phyloP scores from a whole-genome alignment of 2,113 vertebrate species.

The Pungitius pungitius region DNA sequence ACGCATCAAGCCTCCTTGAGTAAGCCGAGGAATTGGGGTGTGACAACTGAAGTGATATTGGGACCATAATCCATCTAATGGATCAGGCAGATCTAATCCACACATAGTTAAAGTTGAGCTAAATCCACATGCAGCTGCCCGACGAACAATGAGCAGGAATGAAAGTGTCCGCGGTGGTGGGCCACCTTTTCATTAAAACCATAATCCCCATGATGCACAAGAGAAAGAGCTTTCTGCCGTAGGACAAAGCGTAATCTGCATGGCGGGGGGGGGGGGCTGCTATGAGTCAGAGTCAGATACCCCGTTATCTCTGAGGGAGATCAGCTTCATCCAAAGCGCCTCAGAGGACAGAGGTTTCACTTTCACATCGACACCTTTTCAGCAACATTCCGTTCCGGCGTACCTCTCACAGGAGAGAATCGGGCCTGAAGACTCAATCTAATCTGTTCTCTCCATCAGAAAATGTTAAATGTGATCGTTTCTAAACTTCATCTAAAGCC shows the following conservation, averaged over 20 bases:
- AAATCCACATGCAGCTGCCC: slow-evolving; percentile 56
- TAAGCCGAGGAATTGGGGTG: slow-evolving; percentile 39
- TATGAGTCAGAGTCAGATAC: neutral
- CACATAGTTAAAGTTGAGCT: slow-evolving; percentile 47
- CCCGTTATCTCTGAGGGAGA: slow-evolving; percentile 18
- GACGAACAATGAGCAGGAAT: slow-evolving; percentile 77
- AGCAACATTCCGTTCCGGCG: slow-evolving; percentile 7
- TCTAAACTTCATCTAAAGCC: neutral
- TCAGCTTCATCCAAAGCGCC: slow-evolving; percentile 35
- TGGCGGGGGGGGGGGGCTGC: slow-evolving; percentile 13
- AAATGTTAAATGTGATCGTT: neutral
- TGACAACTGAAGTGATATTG: slow-evolving; percentile 59
- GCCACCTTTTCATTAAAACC: slow-evolving; percentile 45
- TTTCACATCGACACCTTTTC: slow-evolving; percentile 18
- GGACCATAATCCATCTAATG: slow-evolving; percentile 74
- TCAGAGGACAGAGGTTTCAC: slow-evolving; percentile 10
- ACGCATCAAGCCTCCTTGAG: slow-evolving; percentile 27
- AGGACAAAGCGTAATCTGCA: slow-evolving; percentile 39
- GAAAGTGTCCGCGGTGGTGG: slow-evolving; percentile 40
- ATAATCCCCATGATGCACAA: slow-evolving; percentile 69
- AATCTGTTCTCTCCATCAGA: neutral
- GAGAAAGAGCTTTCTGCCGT: slow-evolving; percentile 56
- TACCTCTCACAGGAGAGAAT: neutral
- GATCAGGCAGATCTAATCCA: slow-evolving; percentile 69
- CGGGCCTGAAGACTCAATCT: neutral